Evolutionary conservation across 2,113 vertebrate genomes (phyloP).

Genomic region (Arenaria interpres): DNA sequence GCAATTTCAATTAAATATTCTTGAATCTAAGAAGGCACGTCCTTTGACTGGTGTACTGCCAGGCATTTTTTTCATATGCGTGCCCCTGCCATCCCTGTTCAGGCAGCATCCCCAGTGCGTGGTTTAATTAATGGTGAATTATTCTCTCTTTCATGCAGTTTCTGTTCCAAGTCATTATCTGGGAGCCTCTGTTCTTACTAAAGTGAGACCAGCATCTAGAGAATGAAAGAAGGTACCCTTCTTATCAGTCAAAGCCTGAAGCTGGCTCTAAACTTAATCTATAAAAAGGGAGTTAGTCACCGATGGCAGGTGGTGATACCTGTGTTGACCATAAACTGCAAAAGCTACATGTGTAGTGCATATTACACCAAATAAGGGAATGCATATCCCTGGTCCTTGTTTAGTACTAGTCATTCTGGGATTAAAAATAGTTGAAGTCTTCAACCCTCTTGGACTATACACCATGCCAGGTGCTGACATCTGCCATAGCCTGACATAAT

Average conservation of each 20-base stretch:
- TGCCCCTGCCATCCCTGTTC: conserved; percentile 75
- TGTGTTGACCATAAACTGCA: neutral
- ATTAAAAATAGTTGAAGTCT: neutral
- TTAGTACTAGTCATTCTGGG: neutral
- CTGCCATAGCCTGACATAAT: neutral
- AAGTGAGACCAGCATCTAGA: neutral
- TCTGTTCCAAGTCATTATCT: conserved; percentile 65
- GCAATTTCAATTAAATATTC: neutral
- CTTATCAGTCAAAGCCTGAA: neutral
- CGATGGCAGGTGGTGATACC: neutral
- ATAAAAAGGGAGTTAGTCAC: neutral
- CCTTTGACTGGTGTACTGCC: conserved; percentile 78
- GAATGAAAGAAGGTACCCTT: neutral
- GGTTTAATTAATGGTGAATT: conserved; percentile 75
- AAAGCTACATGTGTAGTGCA: neutral
- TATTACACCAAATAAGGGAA: neutral
- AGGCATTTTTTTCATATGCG: conserved; percentile 67
- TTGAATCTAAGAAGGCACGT: neutral
- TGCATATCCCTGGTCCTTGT: rapidly evolving
- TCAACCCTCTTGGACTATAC: neutral
- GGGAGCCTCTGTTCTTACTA: neutral
- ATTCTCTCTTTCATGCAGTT: conserved; percentile 61
- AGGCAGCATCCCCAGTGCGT: conserved; percentile 63
- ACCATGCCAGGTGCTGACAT: neutral
- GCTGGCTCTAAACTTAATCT: neutral